A percentile compares a stretch with the other conserved stretches of the same genome.
phyloP scores from a whole-genome alignment of 2,113 vertebrate species.

The Cygnus buccinator region DNA sequence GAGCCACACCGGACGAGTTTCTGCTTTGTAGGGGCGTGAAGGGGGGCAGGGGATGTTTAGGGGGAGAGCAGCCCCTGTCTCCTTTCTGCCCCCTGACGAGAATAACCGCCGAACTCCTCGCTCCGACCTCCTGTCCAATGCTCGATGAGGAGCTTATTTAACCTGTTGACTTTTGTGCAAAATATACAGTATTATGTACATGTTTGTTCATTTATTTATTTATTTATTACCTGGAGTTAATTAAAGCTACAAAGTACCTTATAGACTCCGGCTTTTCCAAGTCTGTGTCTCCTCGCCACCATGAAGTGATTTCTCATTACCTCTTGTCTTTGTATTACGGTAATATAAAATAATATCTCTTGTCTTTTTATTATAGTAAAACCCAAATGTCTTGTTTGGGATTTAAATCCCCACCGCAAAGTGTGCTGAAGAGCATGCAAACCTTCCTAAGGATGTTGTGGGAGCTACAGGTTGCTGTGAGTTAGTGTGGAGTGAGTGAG shows the following conservation, averaged over 20 bases:
- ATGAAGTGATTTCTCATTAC: neutral
- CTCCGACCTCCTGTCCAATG: rapidly evolving
- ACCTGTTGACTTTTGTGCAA: neutral
- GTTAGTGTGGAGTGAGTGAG: rapidly evolving
- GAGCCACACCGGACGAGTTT: too few species aligned
- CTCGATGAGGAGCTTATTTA: rapidly evolving
- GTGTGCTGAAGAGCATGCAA: too few species aligned
- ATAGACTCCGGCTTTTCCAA: rapidly evolving
- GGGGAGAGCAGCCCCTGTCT: too few species aligned
- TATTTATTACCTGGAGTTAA: neutral
- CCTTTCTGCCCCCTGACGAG: rapidly evolving
- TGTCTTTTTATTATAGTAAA: neutral
- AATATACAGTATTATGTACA: rapidly evolving
- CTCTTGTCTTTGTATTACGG: neutral
- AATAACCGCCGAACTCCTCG: rapidly evolving
- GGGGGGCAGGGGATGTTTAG: too few species aligned
- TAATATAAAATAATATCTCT: too few species aligned
- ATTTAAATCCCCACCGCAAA: neutral
- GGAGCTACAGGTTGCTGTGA: neutral
- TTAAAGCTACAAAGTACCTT: neutral
- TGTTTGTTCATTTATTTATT: neutral
- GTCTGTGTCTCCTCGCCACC: neutral
- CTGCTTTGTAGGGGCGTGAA: too few species aligned
- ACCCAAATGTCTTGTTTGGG: neutral
- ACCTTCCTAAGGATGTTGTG: too few species aligned